Conservation (phyloP, 2,888 invertebrate genomes). For the Hymenopus coronatus region DNA sequence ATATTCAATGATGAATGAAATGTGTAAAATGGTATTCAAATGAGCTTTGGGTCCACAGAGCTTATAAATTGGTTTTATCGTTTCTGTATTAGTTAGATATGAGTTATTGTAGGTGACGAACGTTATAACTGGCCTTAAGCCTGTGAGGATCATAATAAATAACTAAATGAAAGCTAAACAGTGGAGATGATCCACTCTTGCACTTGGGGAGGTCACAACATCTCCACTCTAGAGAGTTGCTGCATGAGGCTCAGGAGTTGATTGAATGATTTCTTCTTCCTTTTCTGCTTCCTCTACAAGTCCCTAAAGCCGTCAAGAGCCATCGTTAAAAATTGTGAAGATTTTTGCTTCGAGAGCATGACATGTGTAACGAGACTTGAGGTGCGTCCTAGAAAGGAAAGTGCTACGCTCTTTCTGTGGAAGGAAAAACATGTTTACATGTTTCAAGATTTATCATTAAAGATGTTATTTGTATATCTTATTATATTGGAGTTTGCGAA, state of each 20-base stretch:
- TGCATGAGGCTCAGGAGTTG: not conserved
- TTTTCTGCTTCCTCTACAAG: not conserved
- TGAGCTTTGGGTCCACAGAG: too few relatives aligned
- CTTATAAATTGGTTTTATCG: too few relatives aligned
- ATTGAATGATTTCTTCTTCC: slow-evolving; percentile 16
- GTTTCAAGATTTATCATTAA: too few relatives aligned
- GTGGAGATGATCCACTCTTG: not conserved
- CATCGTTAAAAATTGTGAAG: slow-evolving; percentile 15
- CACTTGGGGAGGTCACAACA: not conserved
- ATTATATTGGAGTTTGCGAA: too few relatives aligned
- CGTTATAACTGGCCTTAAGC: too few relatives aligned
- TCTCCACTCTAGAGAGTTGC: not conserved
- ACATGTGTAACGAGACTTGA: slow-evolving; percentile 1
- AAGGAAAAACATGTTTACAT: not conserved
- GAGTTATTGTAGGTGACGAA: too few relatives aligned
- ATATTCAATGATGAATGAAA: too few relatives aligned
- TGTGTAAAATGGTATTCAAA: too few relatives aligned
- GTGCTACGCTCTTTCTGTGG: not conserved
- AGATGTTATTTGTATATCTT: too few relatives aligned
- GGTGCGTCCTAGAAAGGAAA: not conserved
- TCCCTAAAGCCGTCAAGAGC: slow-evolving; percentile 6
- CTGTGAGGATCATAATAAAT: too few relatives aligned
- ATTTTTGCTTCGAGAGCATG: not conserved
- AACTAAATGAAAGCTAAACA: not conserved
- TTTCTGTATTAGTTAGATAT: too few relatives aligned